phyloP scores from a whole-genome alignment of 2,797 vertebrate genomes.

The Takifugu ocellatus region DNA sequence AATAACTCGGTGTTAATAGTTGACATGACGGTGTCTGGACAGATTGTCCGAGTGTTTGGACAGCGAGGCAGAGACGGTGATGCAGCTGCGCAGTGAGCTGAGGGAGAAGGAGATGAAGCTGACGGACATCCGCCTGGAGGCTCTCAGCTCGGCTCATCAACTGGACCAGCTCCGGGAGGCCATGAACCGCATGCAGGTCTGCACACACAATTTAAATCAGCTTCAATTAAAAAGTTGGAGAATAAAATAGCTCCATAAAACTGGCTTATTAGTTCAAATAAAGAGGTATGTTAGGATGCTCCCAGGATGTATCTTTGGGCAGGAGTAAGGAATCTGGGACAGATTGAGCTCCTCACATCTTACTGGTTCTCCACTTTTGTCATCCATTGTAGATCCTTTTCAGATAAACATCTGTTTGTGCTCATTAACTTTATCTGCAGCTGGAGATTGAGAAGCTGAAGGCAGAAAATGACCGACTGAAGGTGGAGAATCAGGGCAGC shows the following conservation, averaged over 20 bases:
- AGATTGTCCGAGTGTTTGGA: conserved; percentile 93
- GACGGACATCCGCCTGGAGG: conserved; percentile 95
- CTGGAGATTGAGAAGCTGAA: conserved; percentile 95
- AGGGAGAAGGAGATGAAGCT: conserved; percentile 99
- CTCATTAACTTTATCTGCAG: conserved; percentile 56
- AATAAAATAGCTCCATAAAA: too few species aligned
- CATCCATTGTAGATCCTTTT: neutral
- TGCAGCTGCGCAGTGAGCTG: conserved; percentile 93
- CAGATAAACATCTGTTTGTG: neutral
- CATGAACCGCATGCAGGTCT: conserved; percentile 99
- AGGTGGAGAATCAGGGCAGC: conserved; percentile 87
- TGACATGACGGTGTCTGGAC: neutral
- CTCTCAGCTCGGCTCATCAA: conserved; percentile 96
- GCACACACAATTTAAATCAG: neutral
- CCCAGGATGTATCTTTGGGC: neutral
- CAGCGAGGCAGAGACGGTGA: conserved; percentile 90
- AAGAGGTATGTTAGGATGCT: too few species aligned
- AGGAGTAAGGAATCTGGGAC: too few species aligned
- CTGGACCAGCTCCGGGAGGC: conserved; percentile 96
- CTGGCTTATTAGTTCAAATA: too few species aligned
- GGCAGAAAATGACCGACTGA: conserved; percentile 89
- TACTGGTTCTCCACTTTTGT: too few species aligned
- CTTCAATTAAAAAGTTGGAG: too few species aligned
- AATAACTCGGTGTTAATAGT: neutral
- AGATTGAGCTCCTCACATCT: too few species aligned